Conservation (phyloP, 2,888 invertebrate species). For the Trachelus tabidus region DNA sequence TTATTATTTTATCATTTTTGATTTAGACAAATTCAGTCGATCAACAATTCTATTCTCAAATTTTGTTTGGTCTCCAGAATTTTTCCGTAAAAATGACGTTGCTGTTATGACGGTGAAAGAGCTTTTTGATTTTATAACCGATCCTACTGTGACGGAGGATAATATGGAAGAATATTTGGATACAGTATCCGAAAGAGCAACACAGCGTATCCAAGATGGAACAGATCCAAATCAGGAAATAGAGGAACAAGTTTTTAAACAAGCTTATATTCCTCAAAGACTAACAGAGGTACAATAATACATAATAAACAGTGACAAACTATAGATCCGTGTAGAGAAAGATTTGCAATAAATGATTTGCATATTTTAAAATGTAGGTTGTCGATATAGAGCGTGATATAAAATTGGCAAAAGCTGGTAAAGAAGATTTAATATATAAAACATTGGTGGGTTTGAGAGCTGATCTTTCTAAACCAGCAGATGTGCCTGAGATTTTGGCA, state of each 20-base stretch:
- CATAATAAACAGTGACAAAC: too few species aligned
- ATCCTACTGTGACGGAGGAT: constrained; percentile 82
- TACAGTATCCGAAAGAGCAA: constrained; percentile 76
- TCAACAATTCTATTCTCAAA: neutral
- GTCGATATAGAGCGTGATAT: constrained; percentile 89
- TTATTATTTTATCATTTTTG: too few species aligned
- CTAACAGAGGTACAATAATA: constrained; percentile 79
- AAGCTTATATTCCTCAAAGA: constrained; percentile 92
- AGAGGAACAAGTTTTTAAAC: constrained; percentile 94
- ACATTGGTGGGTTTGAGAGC: constrained; percentile 87
- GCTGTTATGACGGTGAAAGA: constrained; percentile 92
- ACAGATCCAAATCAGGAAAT: constrained; percentile 76
- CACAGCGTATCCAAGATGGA: constrained; percentile 73
- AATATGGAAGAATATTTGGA: constrained; percentile 87
- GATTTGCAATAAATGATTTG: neutral
- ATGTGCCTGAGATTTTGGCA: constrained; percentile 74
- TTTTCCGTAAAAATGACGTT: constrained; percentile 89
- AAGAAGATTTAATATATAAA: constrained; percentile 83
- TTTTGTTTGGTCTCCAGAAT: constrained; percentile 71
- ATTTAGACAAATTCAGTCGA: too few species aligned
- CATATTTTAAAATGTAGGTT: constrained; percentile 71
- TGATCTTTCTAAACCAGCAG: constrained; percentile 79
- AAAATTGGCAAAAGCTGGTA: constrained; percentile 79
- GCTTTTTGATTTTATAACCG: constrained; percentile 96
- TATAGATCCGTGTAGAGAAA: neutral